Evolutionary conservation across 2,113 vertebrate species (phyloP).

Genomic region (Engraulis encrasicolus): DNA sequence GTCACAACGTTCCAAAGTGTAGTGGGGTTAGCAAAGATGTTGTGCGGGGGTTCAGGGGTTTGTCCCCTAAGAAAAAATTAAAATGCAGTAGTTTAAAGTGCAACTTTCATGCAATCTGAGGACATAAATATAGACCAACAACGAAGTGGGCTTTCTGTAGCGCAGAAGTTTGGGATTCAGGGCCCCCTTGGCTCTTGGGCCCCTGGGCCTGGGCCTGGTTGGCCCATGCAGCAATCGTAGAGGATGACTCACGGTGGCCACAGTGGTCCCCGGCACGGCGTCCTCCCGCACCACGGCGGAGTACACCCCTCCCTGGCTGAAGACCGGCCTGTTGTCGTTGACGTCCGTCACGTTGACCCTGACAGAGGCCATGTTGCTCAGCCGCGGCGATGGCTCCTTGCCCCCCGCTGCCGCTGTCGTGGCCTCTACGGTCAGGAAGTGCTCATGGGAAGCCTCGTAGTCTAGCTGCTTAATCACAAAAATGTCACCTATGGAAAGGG

Average conservation of each 20-base stretch:
- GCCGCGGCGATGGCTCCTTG: conserved; percentile 69
- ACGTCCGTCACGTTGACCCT: conserved; percentile 81
- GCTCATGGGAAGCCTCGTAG: conserved; percentile 79
- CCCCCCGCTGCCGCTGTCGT: conserved; percentile 80
- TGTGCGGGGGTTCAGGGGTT: too few species aligned
- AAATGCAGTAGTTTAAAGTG: too few species aligned
- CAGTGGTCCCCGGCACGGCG: conserved; percentile 71
- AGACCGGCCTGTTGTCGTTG: conserved; percentile 83
- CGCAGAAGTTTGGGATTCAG: too few species aligned
- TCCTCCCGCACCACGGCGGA: conserved; percentile 81
- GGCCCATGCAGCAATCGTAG: too few species aligned
- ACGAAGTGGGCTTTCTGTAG: too few species aligned
- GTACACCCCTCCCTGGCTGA: conserved; percentile 83
- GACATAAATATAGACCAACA: too few species aligned
- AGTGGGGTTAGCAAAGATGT: too few species aligned
- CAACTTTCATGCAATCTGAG: too few species aligned
- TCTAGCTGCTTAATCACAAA: conserved; percentile 81
- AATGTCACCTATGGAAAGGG: conserved; percentile 72
- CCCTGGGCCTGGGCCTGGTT: too few species aligned
- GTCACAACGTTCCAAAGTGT: too few species aligned
- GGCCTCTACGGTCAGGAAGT: conserved; percentile 83
- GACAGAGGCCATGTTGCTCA: conserved; percentile 81
- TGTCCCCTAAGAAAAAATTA: too few species aligned
- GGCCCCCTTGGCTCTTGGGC: too few species aligned
- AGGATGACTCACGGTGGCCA: conserved; percentile 71